Evolutionary conservation across 1,140 invertebrate genomes (phyloP).

Genomic region (Acromyrmex echinatior): DNA sequence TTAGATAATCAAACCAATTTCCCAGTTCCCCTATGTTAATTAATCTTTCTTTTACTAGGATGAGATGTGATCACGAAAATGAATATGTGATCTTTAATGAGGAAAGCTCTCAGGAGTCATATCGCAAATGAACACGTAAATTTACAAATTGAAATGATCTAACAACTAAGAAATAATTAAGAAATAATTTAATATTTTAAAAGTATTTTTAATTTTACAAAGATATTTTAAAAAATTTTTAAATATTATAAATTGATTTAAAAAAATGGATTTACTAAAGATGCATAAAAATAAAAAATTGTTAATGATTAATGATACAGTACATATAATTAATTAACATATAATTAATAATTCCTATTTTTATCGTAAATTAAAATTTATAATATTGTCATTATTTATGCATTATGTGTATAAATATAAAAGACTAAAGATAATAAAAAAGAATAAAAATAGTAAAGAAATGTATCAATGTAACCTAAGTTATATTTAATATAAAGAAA

Average conservation of each 20-base stretch:
- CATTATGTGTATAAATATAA: background rate
- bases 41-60: slow-evolving; percentile 53
- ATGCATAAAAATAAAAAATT: background rate
- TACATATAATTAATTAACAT: background rate
- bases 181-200: background rate
- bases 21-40: slow-evolving; percentile 30
- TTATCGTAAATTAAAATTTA: background rate
- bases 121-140: slow-evolving; percentile 65
- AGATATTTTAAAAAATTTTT: background rate
- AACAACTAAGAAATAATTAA: background rate
- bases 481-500: background rate
- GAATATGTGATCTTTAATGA: slow-evolving; percentile 57
- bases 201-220: background rate
- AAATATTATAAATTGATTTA: background rate
- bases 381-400: background rate
- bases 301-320: background rate
- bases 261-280: background rate
- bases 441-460: background rate
- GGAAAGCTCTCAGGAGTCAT: slow-evolving; percentile 30
- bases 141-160: background rate
- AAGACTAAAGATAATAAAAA: background rate
- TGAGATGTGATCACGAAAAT: slow-evolving; percentile 67
- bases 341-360: background rate
- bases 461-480: background rate
- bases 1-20: slow-evolving; percentile 60